Percentiles rank a stretch among this genome's conserved stretches.
Evolutionary conservation across 2,888 invertebrate species (phyloP).

Genomic region (Sinohyriopsis cumingii): DNA sequence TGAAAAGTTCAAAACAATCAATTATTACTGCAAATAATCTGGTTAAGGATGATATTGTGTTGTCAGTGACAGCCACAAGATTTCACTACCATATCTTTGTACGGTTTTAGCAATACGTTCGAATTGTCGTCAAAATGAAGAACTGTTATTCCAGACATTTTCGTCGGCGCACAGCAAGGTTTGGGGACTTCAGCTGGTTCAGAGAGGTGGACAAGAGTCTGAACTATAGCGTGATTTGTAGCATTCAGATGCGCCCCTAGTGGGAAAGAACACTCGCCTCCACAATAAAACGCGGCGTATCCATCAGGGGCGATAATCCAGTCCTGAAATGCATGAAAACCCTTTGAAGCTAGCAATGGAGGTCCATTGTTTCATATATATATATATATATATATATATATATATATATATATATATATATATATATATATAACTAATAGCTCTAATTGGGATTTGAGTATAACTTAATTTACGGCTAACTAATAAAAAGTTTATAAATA

Average conservation of each 20-base stretch:
- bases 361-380: too few relatives aligned
- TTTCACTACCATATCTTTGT: conserved; percentile 97
- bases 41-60: too few relatives aligned
- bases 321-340: conserved; percentile 76
- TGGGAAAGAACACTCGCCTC: conserved; percentile 96
- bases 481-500: too few relatives aligned
- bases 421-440: too few relatives aligned
- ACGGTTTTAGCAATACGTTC: conserved; percentile 96
- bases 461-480: too few relatives aligned
- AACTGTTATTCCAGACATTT: conserved; percentile 94
- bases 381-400: too few relatives aligned
- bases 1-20: too few relatives aligned
- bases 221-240: conserved; percentile 99
- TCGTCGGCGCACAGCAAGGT: conserved; percentile 97
- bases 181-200: conserved; percentile 92
- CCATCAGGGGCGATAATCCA: conserved; percentile 99
- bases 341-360: too few relatives aligned
- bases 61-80: conserved; percentile 92
- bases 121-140: conserved; percentile 94
- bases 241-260: conserved; percentile 95
- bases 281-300: conserved; percentile 96
- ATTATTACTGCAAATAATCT: too few relatives aligned
- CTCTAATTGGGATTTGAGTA: too few relatives aligned
- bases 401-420: too few relatives aligned
- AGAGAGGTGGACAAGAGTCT: conserved; percentile 95